A percentile compares a stretch with the other conserved stretches of the same genome.
Evolutionary conservation across 2,113 vertebrate genomes (phyloP).

Genomic region (Nerophis lumbriciformis): DNA sequence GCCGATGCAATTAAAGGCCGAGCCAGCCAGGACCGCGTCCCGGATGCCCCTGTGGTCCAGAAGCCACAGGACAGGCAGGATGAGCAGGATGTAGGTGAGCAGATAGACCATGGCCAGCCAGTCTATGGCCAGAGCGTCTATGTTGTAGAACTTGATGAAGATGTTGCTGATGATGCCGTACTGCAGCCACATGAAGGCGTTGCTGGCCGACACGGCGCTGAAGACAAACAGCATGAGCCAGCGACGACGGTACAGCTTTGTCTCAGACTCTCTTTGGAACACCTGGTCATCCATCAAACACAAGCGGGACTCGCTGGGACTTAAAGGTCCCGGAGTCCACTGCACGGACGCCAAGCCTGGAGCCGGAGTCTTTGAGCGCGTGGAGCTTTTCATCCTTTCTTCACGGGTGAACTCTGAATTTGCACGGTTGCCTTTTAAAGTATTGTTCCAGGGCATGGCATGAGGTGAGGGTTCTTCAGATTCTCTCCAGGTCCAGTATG

Average conservation of each 20-base stretch:
- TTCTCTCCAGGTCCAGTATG: constrained; percentile 18
- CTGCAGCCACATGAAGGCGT: constrained; percentile 87
- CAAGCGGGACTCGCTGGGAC: constrained; percentile 24
- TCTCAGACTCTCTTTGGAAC: constrained; percentile 17
- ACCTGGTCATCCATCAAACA: constrained; percentile 11
- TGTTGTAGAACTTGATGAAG: constrained; percentile 77
- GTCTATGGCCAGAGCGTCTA: constrained; percentile 77
- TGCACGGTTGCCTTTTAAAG: constrained; percentile 36
- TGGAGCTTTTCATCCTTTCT: constrained; percentile 7
- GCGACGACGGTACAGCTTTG: constrained; percentile 73
- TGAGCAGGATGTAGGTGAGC: constrained; percentile 78
- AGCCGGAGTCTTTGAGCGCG: constrained; percentile 17
- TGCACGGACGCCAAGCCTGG: constrained; percentile 19
- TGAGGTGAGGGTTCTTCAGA: not conserved
- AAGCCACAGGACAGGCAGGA: constrained; percentile 81
- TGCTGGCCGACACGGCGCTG: constrained; percentile 81
- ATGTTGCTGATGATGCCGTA: constrained; percentile 81
- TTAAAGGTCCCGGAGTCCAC: constrained; percentile 41
- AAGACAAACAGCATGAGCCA: constrained; percentile 84
- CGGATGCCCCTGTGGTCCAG: constrained; percentile 74
- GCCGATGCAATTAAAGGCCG: constrained; percentile 80
- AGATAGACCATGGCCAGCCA: constrained; percentile 87
- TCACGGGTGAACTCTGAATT: constrained; percentile 19
- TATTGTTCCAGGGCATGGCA: constrained; percentile 41
- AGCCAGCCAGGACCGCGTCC: constrained; percentile 75